phyloP scores from a whole-genome alignment of 2,888 invertebrate species.

The Eubasilissa splendida region DNA sequence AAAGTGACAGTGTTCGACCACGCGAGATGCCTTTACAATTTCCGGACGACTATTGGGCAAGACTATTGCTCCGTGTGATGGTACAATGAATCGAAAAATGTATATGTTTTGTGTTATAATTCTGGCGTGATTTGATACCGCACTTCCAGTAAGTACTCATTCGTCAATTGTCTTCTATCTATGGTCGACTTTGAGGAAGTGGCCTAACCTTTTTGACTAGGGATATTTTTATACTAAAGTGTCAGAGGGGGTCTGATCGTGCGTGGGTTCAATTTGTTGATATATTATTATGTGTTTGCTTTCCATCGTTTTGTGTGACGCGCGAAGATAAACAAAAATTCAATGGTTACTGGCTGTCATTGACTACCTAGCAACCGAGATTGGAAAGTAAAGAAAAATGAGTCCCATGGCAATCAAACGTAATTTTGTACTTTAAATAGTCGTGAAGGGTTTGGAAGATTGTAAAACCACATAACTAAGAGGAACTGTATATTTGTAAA shows the following conservation, averaged over 20 bases:
- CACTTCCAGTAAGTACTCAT: slow-evolving; percentile 34
- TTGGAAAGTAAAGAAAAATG: no score
- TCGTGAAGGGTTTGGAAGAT: no score
- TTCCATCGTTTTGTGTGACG: no score
- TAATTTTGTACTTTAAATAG: no score
- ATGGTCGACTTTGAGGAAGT: slow-evolving; percentile 25
- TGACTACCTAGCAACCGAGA: no score
- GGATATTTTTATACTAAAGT: slow-evolving; percentile 41
- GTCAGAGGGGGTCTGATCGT: slow-evolving; percentile 3
- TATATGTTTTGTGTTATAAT: slow-evolving; percentile 12
- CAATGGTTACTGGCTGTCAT: no score
- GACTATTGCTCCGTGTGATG: slow-evolving; percentile 24
- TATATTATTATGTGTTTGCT: no score
- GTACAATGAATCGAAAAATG: slow-evolving; percentile 24
- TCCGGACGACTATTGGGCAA: slow-evolving; percentile 42
- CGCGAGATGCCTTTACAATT: slow-evolving; percentile 45
- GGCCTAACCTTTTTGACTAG: slow-evolving; percentile 52
- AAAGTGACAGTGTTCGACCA: slow-evolving; percentile 50
- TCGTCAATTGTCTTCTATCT: no score
- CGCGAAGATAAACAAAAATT: no score
- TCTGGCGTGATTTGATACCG: neutral
- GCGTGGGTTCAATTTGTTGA: neutral
- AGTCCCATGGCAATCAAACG: no score
- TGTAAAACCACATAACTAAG: no score
- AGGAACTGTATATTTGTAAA: no score